Percentiles rank a stretch among this genome's conserved stretches.
Evolutionary conservation across 2,888 invertebrate species (phyloP).

Genomic region (Pinctada fucata): DNA sequence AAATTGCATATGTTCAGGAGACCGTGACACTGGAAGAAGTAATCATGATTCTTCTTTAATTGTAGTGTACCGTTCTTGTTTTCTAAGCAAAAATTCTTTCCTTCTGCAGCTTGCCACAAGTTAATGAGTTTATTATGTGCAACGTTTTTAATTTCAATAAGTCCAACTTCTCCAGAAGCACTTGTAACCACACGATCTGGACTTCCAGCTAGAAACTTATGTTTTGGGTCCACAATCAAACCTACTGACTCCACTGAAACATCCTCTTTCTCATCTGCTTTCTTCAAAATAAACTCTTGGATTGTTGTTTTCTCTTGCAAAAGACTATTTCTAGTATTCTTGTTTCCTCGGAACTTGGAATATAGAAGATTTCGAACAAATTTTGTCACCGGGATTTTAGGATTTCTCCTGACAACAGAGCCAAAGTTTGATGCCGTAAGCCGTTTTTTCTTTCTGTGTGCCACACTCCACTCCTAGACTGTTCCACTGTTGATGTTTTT

Average conservation of each 20-base stretch:
- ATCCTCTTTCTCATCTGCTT: constrained; percentile 2
- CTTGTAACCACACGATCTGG: constrained; percentile 13
- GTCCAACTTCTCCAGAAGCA: neutral
- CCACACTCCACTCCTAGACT: constrained; percentile 1
- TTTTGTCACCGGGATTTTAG: neutral
- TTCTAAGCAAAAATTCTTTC: constrained; percentile 9
- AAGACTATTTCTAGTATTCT: neutral
- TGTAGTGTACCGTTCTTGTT: neutral
- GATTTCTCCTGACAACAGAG: constrained; percentile 26
- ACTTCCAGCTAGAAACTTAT: neutral
- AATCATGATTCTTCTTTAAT: constrained; percentile 22
- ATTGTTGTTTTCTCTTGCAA: constrained; percentile 4
- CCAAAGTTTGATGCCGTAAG: constrained; percentile 43
- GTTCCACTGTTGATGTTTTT: neutral
- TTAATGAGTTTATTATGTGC: neutral
- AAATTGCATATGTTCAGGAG: too few relatives aligned
- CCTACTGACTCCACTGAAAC: neutral
- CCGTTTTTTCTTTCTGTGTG: constrained; percentile 15
- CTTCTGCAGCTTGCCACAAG: constrained; percentile 1
- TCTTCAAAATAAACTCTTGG: constrained; percentile 1
- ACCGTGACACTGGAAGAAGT: constrained; percentile 13
- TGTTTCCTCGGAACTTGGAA: neutral
- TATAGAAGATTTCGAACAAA: neutral
- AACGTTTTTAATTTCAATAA: constrained; percentile 22
- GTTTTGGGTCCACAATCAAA: neutral